Percentiles rank a stretch among this genome's conserved stretches.
Evolutionary conservation across 2,113 vertebrate genomes (phyloP).

Genomic region (Oenanthe melanoleuca): DNA sequence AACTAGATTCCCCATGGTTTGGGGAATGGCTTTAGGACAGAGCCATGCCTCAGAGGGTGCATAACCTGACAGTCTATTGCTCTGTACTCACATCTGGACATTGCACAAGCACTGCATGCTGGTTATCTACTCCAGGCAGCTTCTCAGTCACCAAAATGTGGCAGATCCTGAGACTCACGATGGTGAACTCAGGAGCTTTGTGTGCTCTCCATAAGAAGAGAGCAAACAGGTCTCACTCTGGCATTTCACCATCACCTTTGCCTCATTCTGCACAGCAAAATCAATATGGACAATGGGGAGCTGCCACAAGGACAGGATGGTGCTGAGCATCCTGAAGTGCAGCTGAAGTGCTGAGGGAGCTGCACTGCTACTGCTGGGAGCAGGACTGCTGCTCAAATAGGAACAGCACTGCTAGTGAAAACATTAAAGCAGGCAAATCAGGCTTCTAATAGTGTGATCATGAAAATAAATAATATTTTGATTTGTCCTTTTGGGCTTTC

Average conservation of each 20-base stretch:
- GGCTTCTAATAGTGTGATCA: background rate
- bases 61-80: background rate
- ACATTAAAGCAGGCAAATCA: background rate
- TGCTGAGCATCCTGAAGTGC: background rate
- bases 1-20: background rate
- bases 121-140: background rate
- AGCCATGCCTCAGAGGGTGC: background rate
- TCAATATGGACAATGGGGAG: accelerated
- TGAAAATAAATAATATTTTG: background rate
- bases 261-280: background rate
- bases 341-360: background rate
- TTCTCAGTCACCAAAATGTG: background rate
- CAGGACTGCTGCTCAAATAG: background rate
- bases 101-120: background rate
- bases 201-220: background rate
- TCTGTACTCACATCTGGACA: background rate
- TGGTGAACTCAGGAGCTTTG: background rate
- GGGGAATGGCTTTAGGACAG: background rate
- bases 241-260: background rate
- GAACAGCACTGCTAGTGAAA: background rate
- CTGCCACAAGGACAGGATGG: background rate
- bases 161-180: accelerated
- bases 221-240: background rate
- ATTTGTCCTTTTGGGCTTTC: background rate
- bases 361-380: background rate